Conservation (phyloP, 2,113 vertebrate genomes). For the Electrona antarctica region DNA sequence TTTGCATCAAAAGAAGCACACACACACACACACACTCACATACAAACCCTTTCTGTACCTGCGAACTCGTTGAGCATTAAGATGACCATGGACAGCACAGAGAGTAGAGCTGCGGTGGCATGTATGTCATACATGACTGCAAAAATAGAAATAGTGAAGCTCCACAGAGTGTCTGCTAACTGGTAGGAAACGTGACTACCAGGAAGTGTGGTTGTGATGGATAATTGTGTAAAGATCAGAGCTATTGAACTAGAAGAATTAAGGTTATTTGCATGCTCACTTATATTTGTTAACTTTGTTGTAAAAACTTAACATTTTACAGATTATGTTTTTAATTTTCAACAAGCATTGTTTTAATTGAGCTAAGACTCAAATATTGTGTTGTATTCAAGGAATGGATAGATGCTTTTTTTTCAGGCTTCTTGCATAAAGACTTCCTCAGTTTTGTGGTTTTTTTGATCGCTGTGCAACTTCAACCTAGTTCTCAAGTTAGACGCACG, state of each 20-base stretch:
- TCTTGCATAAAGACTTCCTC: no score
- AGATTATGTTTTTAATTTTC: no score
- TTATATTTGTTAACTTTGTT: no score
- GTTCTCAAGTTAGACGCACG: no score
- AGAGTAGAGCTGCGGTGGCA: constrained; percentile 31
- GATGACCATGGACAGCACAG: background rate
- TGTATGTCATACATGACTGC: constrained; percentile 13
- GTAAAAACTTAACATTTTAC: no score
- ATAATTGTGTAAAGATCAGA: background rate
- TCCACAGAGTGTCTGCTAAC: background rate
- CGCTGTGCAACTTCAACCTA: no score
- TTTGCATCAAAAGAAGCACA: background rate
- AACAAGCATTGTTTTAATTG: no score
- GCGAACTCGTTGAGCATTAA: constrained; percentile 1
- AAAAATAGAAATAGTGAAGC: background rate
- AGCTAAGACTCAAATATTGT: no score
- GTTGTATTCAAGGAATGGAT: no score
- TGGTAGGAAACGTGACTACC: background rate
- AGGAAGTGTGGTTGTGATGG: constrained; percentile 13
- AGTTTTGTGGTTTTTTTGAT: no score
- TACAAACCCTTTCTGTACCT: constrained; percentile 37
- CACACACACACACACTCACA: no score
- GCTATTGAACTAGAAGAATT: background rate
- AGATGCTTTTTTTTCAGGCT: no score
- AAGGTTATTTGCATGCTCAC: background rate